Evolutionary conservation across 1,140 invertebrate genomes (phyloP).

Genomic region (Drosophila orosa): DNA sequence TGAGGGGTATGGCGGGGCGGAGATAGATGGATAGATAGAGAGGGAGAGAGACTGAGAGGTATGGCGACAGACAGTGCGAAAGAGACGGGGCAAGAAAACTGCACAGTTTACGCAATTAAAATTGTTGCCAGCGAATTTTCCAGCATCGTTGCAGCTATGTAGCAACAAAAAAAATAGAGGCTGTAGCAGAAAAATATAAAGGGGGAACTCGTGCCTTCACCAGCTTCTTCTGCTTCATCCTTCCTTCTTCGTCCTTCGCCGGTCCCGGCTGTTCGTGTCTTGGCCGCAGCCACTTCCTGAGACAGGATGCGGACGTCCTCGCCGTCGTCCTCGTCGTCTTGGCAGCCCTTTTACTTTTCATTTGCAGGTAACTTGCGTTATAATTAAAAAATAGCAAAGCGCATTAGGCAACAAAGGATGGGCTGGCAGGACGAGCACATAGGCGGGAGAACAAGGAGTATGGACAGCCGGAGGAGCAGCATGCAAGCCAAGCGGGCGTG

Average conservation of each 20-base stretch:
- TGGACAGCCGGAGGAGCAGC: not conserved
- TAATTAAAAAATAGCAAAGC: slow-evolving; percentile 82
- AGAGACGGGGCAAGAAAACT: slow-evolving; percentile 40
- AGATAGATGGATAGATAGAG: slow-evolving; percentile 10
- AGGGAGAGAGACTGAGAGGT: slow-evolving; percentile 1
- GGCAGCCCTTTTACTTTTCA: slow-evolving; percentile 82
- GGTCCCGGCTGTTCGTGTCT: slow-evolving; percentile 57
- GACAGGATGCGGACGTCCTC: slow-evolving; percentile 55
- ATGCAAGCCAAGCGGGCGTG: slow-evolving; percentile 45
- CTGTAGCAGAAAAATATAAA: slow-evolving; percentile 24
- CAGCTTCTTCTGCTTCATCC: slow-evolving; percentile 12
- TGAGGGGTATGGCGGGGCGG: not conserved
- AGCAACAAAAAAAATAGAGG: slow-evolving; percentile 34
- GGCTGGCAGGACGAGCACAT: slow-evolving; percentile 21
- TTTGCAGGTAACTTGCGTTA: slow-evolving; percentile 80
- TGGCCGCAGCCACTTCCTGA: slow-evolving; percentile 65
- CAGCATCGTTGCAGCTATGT: slow-evolving; percentile 50
- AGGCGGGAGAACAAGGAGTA: not conserved
- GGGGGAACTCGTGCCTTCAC: slow-evolving; percentile 15
- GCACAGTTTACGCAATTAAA: slow-evolving; percentile 81
- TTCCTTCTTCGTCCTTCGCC: not conserved
- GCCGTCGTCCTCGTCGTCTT: slow-evolving; percentile 52
- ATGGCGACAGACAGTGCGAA: not conserved
- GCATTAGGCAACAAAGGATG: slow-evolving; percentile 78
- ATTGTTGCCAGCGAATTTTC: slow-evolving; percentile 79